phyloP scores from a whole-genome alignment of 2,888 invertebrate genomes.

The Apoda limacodes region DNA sequence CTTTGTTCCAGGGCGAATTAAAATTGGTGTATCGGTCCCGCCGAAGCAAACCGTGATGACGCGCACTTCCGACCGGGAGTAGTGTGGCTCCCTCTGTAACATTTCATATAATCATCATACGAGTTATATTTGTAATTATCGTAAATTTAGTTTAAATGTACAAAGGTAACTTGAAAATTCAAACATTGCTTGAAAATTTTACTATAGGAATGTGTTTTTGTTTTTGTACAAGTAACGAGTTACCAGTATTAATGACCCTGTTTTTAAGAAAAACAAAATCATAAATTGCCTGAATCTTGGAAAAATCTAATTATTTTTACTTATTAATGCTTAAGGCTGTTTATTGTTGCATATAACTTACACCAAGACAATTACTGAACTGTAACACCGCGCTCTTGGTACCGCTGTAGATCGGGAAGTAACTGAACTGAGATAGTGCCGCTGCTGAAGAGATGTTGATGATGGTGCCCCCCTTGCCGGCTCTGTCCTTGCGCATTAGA shows the following conservation, averaged over 20 bases:
- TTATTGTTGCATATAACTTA: conserved; percentile 24
- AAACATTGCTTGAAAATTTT: no score
- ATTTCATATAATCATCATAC: no score
- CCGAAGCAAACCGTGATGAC: conserved; percentile 53
- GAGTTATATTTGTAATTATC: no score
- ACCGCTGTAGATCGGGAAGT: conserved; percentile 29
- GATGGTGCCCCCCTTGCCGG: conserved; percentile 34
- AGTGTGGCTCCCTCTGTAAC: conserved; percentile 42
- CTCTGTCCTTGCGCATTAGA: conserved; percentile 32
- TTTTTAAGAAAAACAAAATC: no score
- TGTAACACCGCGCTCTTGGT: conserved; percentile 30
- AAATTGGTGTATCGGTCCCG: conserved; percentile 38
- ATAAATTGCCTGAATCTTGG: no score
- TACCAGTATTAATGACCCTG: no score
- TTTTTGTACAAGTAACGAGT: no score
- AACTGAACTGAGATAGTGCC: conserved; percentile 20
- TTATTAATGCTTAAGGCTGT: no score
- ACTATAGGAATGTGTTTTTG: no score
- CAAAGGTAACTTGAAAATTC: no score
- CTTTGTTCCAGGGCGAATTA: conserved; percentile 32
- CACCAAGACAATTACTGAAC: conserved; percentile 29
- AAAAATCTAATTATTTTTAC: no score
- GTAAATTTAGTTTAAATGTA: no score
- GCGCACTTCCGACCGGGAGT: conserved; percentile 36
- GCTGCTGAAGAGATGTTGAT: conserved; percentile 32